Conservation (phyloP, 2,888 invertebrate genomes). For the Perizoma flavofasciatum region DNA sequence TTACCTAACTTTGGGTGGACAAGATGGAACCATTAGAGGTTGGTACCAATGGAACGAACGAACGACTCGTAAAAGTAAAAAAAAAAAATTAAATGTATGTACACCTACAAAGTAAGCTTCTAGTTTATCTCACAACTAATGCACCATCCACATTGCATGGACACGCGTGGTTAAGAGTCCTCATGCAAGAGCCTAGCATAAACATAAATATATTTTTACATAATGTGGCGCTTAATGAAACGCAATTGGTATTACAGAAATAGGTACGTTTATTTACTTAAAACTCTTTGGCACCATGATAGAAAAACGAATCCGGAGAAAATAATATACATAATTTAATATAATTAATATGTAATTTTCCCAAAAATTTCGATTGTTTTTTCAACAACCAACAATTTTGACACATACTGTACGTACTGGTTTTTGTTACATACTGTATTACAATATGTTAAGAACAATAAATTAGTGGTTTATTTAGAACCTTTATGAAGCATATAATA, state of each 20-base stretch:
- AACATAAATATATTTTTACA: conserved; percentile 14
- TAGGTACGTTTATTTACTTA: conserved; percentile 35
- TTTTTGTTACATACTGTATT: too few species aligned
- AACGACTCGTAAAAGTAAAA: too few species aligned
- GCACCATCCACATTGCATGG: conserved; percentile 13
- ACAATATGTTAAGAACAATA: too few species aligned
- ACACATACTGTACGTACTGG: too few species aligned
- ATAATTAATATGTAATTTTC: background rate
- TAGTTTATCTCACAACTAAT: conserved; percentile 1
- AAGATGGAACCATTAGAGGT: too few species aligned
- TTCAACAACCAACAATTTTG: too few species aligned
- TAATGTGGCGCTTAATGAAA: background rate
- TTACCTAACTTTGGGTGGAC: too few species aligned
- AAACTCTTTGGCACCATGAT: conserved; percentile 20
- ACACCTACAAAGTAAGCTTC: too few species aligned
- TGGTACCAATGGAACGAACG: too few species aligned
- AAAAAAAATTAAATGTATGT: too few species aligned
- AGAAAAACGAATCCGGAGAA: background rate
- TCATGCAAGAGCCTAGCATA: background rate
- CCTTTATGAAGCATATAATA: too few species aligned
- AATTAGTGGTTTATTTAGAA: too few species aligned
- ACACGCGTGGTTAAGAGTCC: conserved; percentile 10
- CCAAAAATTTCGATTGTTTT: background rate
- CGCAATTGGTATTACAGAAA: background rate
- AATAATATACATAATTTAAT: background rate